Percentiles rank a stretch among this genome's conserved stretches.
Evolutionary conservation across 1,140 invertebrate genomes (phyloP).

Genomic region (Galendromus occidentalis): DNA sequence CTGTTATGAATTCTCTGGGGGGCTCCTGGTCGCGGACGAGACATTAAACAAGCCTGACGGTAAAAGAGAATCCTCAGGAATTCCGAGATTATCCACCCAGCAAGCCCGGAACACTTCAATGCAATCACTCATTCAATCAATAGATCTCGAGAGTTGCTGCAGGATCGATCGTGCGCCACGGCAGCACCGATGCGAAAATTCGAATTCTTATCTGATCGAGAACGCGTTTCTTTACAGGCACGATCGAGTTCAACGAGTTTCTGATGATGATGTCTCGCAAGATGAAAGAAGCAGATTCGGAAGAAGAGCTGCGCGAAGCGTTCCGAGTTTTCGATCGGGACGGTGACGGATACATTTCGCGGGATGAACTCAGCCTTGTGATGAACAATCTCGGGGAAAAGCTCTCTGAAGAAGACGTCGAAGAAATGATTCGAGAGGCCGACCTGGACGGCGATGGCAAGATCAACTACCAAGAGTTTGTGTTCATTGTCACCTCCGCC

Average conservation of each 20-base stretch:
- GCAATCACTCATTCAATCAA: too few species aligned
- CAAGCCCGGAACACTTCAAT: too few species aligned
- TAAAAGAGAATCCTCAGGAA: too few species aligned
- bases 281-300: conserved; percentile 31
- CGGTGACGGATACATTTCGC: conserved; percentile 49
- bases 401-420: conserved; percentile 65
- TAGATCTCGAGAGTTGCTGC: too few species aligned
- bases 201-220: too few species aligned
- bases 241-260: conserved; percentile 33
- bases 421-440: conserved; percentile 75
- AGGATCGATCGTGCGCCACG: too few species aligned
- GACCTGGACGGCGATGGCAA: conserved; percentile 61
- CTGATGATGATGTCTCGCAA: conserved; percentile 32
- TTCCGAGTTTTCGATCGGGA: conserved; percentile 32
- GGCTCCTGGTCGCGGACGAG: too few species aligned
- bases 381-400: conserved; percentile 82
- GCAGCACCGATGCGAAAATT: too few species aligned
- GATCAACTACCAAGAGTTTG: conserved; percentile 24
- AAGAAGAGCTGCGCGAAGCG: conserved; percentile 33
- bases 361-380: conserved; percentile 64
- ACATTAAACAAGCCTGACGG: too few species aligned
- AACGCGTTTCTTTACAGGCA: conserved; percentile 24
- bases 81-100: too few species aligned
- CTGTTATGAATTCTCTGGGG: too few species aligned
- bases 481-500: conserved; percentile 11